Conservation (phyloP, 2,797 vertebrate genomes). For the Aldrovandia affinis region DNA sequence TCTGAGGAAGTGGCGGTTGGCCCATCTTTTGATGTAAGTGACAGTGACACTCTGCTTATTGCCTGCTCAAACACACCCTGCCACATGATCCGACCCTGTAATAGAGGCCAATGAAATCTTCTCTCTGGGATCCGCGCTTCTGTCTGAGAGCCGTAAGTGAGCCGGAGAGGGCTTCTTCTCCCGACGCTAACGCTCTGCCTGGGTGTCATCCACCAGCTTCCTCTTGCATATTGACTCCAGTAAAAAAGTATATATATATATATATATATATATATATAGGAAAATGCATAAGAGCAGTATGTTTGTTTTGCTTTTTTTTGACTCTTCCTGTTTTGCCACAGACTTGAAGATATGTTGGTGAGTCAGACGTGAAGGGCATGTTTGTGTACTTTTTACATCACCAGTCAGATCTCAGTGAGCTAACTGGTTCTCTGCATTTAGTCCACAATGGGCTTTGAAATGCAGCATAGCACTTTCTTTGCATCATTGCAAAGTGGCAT, state of each 20-base stretch:
- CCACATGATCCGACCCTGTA: conserved; percentile 53
- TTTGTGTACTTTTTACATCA: not conserved
- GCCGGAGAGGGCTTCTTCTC: conserved; percentile 43
- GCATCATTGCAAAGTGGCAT: not conserved
- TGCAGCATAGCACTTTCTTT: not conserved
- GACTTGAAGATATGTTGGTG: not conserved
- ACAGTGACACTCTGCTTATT: conserved; percentile 70
- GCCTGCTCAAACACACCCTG: conserved; percentile 66
- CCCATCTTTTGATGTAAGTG: conserved; percentile 60
- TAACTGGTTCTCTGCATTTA: not conserved
- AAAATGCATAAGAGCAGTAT: too few relatives aligned
- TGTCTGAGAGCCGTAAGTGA: conserved; percentile 56
- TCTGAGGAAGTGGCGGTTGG: not conserved
- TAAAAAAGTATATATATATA: not conserved
- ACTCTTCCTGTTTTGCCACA: not conserved
- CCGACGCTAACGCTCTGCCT: not conserved
- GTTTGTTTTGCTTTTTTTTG: not conserved
- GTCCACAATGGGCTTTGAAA: not conserved
- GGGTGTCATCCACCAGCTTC: not conserved
- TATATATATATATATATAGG: too few relatives aligned
- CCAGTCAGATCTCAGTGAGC: not conserved
- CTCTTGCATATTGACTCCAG: not conserved
- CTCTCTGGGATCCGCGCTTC: conserved; percentile 57
- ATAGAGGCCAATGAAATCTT: conserved; percentile 68
- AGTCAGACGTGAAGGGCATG: not conserved